Conservation (phyloP, 2,113 vertebrate species). For the Nansenia antarctica region DNA sequence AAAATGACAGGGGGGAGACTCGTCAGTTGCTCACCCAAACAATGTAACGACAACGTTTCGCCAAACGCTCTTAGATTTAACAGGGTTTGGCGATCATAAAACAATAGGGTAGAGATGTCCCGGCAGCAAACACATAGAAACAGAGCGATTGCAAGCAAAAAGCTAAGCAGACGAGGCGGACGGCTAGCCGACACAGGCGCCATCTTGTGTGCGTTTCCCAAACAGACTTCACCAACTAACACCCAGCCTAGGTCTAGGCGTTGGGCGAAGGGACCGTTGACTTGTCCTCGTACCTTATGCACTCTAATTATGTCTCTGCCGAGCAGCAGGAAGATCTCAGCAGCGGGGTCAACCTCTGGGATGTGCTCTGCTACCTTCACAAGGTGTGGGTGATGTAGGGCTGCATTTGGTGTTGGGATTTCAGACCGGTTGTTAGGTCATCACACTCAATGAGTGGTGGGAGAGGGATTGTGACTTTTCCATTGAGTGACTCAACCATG, state of each 20-base stretch:
- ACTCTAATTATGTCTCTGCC: slow-evolving; percentile 1
- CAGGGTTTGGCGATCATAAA: no score
- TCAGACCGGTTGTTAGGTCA: neutral
- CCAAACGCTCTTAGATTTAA: no score
- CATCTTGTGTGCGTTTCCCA: no score
- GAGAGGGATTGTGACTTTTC: neutral
- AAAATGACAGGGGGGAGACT: no score
- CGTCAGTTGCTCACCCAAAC: no score
- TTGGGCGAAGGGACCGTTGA: neutral
- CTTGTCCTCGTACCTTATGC: slow-evolving; percentile 16
- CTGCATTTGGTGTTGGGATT: neutral
- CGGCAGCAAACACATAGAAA: no score
- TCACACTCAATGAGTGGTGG: neutral
- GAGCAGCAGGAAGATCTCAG: slow-evolving; percentile 6
- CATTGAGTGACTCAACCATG: neutral
- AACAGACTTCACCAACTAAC: neutral
- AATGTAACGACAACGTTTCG: no score
- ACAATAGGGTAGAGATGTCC: no score
- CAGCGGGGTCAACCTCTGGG: neutral
- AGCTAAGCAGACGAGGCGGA: no score
- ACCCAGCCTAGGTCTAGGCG: neutral
- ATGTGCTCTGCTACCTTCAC: neutral
- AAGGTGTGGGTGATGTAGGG: neutral
- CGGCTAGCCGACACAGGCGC: no score
- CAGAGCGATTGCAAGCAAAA: no score